Conservation (phyloP, 2,888 invertebrate species). For the Scotopteryx bipunctaria region DNA sequence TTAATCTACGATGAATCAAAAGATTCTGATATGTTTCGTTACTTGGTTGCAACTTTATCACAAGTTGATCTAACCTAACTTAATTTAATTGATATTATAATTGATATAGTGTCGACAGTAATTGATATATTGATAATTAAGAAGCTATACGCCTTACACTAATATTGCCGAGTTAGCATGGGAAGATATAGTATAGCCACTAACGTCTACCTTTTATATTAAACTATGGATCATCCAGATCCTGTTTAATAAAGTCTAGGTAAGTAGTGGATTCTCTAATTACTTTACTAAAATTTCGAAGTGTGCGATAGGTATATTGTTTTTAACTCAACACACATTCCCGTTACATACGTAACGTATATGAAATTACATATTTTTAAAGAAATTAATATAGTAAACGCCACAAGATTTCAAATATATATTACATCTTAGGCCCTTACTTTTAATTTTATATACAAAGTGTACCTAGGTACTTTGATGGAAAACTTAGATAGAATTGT, state of each 20-base stretch:
- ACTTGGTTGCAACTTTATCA: slow-evolving; percentile 87
- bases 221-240: background rate
- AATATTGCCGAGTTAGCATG: slow-evolving; percentile 71
- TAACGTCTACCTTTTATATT: background rate
- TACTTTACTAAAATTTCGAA: background rate
- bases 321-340: background rate
- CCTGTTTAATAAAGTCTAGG: background rate
- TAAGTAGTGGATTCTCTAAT: background rate
- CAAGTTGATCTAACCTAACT: slow-evolving; percentile 73
- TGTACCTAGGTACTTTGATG: slow-evolving; percentile 21
- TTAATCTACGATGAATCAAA: slow-evolving; percentile 84
- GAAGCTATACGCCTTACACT: slow-evolving; percentile 57
- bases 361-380: background rate
- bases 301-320: background rate
- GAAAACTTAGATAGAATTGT: slow-evolving; percentile 12
- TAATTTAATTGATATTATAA: slow-evolving; percentile 72
- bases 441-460: slow-evolving; percentile 15
- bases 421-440: slow-evolving; percentile 64
- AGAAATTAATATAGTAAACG: slow-evolving; percentile 45
- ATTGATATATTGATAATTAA: slow-evolving; percentile 68
- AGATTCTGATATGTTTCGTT: slow-evolving; percentile 89
- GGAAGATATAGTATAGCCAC: slow-evolving; percentile 43
- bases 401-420: slow-evolving; percentile 54
- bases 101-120: slow-evolving; percentile 55
- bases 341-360: background rate